A percentile compares a stretch with the other conserved stretches of the same genome.
Evolutionary conservation across 2,888 invertebrate genomes (phyloP).

Genomic region (Allygus modestus): DNA sequence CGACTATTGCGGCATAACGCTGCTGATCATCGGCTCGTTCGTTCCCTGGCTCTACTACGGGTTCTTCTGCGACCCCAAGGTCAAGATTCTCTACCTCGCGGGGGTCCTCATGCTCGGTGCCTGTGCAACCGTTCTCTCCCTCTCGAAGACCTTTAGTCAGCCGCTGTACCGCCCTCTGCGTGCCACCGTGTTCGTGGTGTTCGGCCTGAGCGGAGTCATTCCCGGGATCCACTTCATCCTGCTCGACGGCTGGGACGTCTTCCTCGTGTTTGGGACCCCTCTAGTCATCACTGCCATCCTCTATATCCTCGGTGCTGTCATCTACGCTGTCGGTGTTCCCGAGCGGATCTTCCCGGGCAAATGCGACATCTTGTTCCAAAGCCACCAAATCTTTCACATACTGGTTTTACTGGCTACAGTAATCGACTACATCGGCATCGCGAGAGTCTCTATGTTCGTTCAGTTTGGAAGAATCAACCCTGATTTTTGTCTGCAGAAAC

Average conservation of each 20-base stretch:
- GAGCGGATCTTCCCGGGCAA: conserved; percentile 98
- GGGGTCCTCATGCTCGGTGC: conserved; percentile 95
- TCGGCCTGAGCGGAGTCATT: conserved; percentile 97
- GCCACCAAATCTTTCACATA: conserved; percentile 99
- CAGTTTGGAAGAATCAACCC: neutral
- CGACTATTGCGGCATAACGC: conserved; percentile 99
- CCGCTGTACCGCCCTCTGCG: conserved; percentile 93
- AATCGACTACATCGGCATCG: conserved; percentile 98
- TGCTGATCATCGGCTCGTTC: conserved; percentile 99
- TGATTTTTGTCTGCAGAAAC: neutral
- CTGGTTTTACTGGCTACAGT: conserved; percentile 98
- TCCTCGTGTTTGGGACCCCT: conserved; percentile 93
- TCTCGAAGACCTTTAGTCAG: conserved; percentile 98
- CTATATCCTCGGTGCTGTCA: conserved; percentile 96
- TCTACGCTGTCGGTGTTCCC: conserved; percentile 98
- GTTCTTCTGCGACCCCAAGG: conserved; percentile 98
- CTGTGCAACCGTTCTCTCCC: conserved; percentile 95
- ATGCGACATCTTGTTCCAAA: conserved; percentile 99
- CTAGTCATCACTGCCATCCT: conserved; percentile 94
- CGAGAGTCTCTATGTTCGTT: neutral
- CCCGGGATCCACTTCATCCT: conserved; percentile 98
- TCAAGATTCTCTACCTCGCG: conserved; percentile 93
- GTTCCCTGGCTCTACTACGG: conserved; percentile 99
- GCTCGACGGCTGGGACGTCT: conserved; percentile 96
- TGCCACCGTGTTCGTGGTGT: conserved; percentile 97